Conservation (phyloP, 2,113 vertebrate species). For the Otus sunia region DNA sequence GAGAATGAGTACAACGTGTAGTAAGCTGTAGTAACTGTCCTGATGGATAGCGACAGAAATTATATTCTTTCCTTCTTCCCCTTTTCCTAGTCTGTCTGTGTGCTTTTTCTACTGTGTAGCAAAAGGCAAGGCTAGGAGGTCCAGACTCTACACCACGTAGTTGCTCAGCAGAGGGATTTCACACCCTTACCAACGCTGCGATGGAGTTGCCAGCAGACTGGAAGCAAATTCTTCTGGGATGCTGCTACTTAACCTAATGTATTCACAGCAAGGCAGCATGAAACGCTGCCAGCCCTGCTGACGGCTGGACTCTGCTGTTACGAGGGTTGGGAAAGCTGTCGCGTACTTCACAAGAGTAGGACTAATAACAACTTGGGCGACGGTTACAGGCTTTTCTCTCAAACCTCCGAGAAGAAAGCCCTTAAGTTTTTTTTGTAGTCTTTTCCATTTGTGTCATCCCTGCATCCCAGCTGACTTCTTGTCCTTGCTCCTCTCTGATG, state of each 20-base stretch:
- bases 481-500: not conserved
- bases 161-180: conserved; percentile 6
- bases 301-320: not conserved
- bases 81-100: not conserved
- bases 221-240: conserved; percentile 4
- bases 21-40: not conserved
- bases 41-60: not conserved
- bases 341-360: not conserved
- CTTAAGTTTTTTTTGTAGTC: not conserved
- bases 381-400: not conserved
- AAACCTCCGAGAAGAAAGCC: not conserved
- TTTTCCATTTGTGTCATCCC: not conserved
- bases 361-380: not conserved
- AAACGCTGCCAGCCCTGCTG: not conserved
- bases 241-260: not conserved
- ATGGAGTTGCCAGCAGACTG: not conserved
- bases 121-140: not conserved
- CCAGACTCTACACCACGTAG: not conserved
- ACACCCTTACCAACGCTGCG: rapidly evolving
- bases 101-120: not conserved
- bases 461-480: not conserved
- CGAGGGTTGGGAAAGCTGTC: not conserved
- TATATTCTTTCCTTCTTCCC: not conserved
- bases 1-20: rapidly evolving
- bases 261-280: not conserved